Evolutionary conservation across 2,888 invertebrate species (phyloP).

Genomic region (Morpho helenor): DNA sequence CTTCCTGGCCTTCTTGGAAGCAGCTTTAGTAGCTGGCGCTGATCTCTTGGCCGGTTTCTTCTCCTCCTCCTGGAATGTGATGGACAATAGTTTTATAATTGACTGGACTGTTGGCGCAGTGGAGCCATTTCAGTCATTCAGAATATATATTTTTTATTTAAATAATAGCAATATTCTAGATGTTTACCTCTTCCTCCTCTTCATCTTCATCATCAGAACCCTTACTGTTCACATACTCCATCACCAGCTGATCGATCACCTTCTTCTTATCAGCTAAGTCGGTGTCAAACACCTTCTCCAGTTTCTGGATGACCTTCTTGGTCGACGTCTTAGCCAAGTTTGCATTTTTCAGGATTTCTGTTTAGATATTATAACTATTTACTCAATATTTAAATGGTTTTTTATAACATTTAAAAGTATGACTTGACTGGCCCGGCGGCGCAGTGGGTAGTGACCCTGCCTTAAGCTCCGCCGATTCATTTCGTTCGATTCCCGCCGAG

Average conservation of each 20-base stretch:
- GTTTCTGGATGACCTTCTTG: slow-evolving; percentile 91
- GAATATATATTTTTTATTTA: no score
- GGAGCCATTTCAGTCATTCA: no score
- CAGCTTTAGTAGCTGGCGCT: slow-evolving; percentile 67
- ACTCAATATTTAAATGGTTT: no score
- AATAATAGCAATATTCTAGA: no score
- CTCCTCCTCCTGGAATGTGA: slow-evolving; percentile 53
- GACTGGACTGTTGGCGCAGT: no score
- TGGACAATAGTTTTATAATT: no score
- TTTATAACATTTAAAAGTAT: no score
- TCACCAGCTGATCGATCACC: slow-evolving; percentile 92
- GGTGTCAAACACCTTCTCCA: slow-evolving; percentile 88
- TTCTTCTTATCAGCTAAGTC: slow-evolving; percentile 89
- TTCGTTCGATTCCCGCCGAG: no score
- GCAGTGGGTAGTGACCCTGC: no score
- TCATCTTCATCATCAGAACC: slow-evolving; percentile 60
- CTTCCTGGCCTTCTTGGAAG: slow-evolving; percentile 38
- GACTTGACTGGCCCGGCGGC: no score
- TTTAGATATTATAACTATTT: not conserved
- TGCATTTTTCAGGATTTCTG: slow-evolving; percentile 92
- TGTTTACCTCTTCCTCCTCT: slow-evolving; percentile 33
- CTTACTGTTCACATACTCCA: slow-evolving; percentile 82
- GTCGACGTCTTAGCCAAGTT: slow-evolving; percentile 91
- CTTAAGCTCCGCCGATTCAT: no score
- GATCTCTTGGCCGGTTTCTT: slow-evolving; percentile 79